Base-by-base conservation (phyloP, 2,113 vertebrate genomes). In the Rissa tridactyla region DNA sequence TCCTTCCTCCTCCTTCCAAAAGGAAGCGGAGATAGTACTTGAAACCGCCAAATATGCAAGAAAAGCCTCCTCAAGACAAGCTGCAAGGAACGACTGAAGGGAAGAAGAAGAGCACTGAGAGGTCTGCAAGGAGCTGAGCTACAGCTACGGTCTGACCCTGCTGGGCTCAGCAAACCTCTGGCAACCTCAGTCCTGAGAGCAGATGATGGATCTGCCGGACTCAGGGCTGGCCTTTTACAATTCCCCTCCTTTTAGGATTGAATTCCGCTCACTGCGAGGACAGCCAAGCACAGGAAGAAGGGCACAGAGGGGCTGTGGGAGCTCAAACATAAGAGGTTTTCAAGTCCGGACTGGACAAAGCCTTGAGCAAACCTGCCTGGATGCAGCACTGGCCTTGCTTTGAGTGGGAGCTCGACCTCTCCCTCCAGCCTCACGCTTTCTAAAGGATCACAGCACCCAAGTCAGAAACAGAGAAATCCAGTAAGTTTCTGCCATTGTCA, bases 361-460 rank as follows among this genome's bases (percentile, higher is more conserved):
- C 5, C 19, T 15, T 0, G 1, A 26, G 55, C 9, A 65, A 88
- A 81, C 1, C 0, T 25, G 8, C 11, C 38, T 61, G 58, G 36
- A 73, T 57, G 15, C 14, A 34, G 49, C 1, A 0, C 5, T 75
- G n/a, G 26, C 26, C 44, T 82, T 85, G 47, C 34, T 78, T 15
- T 80, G 27, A 58, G n/a, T 5, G 3, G 14, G 9, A 68, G 25
- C 46, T 62, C 2, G 7, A 40, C 16, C 38, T 73, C 55, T 42
- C 6, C 25, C 13, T n/a, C 25, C 20, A 66, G 36, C n/a, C 15
- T 36, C 17, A 34, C 0, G 3, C 20, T 82, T 87, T 65, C 38
- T 54, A 27, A 79, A 62, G 34, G 15, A 46, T 30, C n/a, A 36
- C n/a, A 49, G n/a, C 17, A 34, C 15, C 14, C 6, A 44, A 36